Percentiles rank a stretch among this genome's conserved stretches.
These are phyloP conservation scores for Diploscapter pachys DNA, from an alignment of 1,140 invertebrate genomes.

Conservation along the genomic window DNA sequence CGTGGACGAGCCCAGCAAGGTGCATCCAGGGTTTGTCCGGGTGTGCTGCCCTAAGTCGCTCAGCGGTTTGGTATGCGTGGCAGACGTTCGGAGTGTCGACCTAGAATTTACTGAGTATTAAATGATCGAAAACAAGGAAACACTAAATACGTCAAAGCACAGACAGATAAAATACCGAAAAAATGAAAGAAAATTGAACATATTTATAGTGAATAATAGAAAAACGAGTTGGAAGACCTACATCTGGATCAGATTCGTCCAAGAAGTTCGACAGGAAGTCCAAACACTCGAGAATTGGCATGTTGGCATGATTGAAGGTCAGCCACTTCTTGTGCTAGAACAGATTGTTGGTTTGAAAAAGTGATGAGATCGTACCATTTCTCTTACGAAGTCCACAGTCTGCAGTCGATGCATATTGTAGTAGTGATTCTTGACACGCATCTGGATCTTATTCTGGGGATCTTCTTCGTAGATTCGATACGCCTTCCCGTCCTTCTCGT, in stretches of 20 bases:
- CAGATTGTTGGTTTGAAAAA: constrained; percentile 4
- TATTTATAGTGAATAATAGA: too few species aligned
- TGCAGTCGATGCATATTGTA: constrained; percentile 38
- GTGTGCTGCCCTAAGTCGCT: constrained; percentile 77
- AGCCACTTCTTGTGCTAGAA: constrained; percentile 67
- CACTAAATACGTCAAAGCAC: too few species aligned
- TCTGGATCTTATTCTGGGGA: constrained; percentile 37
- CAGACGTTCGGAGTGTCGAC: constrained; percentile 80
- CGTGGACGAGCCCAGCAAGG: constrained; percentile 86
- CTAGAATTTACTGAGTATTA: constrained; percentile 7
- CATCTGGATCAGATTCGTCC: constrained; percentile 91
- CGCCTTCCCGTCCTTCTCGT: constrained; percentile 13
- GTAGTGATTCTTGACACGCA: constrained; percentile 41
- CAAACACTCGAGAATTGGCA: constrained; percentile 79
- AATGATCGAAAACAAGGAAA: too few species aligned
- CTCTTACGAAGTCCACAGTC: constrained; percentile 45
- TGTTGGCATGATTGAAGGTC: constrained; percentile 77
- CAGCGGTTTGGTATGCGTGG: constrained; percentile 94
- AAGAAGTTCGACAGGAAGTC: constrained; percentile 82
- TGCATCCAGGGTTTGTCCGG: constrained; percentile 91
- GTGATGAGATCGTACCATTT: constrained; percentile 26
- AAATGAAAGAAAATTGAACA: too few species aligned
- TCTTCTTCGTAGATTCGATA: constrained; percentile 32
- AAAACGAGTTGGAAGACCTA: constrained; percentile 38
- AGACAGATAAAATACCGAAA: too few species aligned